These are phyloP conservation scores for Bilobella aurantiaca DNA, from an alignment of 1,140 invertebrate species.

Conservation along the genomic window DNA sequence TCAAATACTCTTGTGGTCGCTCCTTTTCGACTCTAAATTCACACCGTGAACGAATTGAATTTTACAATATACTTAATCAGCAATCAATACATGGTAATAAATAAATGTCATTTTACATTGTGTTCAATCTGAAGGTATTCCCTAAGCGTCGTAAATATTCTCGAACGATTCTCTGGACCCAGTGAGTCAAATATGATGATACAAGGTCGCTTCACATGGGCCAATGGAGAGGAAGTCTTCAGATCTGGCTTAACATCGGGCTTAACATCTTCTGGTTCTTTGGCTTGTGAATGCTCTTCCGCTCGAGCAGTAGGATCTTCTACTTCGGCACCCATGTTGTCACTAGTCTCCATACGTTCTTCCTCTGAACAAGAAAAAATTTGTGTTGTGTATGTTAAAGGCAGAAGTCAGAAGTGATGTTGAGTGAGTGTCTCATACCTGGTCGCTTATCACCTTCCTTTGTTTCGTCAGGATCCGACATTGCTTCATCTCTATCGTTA, in stretches of 20 bases:
- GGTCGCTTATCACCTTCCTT: too few relatives aligned
- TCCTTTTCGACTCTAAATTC: slow-evolving; percentile 46
- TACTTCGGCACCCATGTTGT: too few relatives aligned
- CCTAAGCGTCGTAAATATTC: slow-evolving; percentile 72
- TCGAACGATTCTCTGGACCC: slow-evolving; percentile 61
- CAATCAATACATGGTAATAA: background rate
- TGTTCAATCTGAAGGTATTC: slow-evolving; percentile 86
- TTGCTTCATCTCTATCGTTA: slow-evolving; percentile 66
- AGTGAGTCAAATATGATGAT: slow-evolving; percentile 93
- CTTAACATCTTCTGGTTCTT: background rate
- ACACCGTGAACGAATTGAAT: too few relatives aligned
- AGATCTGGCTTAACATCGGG: background rate
- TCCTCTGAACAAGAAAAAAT: too few relatives aligned
- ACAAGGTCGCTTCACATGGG: slow-evolving; percentile 49
- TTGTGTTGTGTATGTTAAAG: too few relatives aligned
- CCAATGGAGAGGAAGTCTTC: background rate
- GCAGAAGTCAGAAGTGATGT: too few relatives aligned
- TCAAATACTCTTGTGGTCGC: slow-evolving; percentile 52
- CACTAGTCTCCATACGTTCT: too few relatives aligned
- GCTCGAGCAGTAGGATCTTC: too few relatives aligned
- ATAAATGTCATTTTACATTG: slow-evolving; percentile 42
- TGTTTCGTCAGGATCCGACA: slow-evolving; percentile 54
- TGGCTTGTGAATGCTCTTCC: slow-evolving; percentile 15
- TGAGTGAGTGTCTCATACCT: too few relatives aligned
- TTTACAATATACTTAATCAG: too few relatives aligned